Evolutionary conservation across 2,888 invertebrate species (phyloP), one percentile per base, ranked within the genome.

Genomic region (Parnassius smintheus): DNA sequence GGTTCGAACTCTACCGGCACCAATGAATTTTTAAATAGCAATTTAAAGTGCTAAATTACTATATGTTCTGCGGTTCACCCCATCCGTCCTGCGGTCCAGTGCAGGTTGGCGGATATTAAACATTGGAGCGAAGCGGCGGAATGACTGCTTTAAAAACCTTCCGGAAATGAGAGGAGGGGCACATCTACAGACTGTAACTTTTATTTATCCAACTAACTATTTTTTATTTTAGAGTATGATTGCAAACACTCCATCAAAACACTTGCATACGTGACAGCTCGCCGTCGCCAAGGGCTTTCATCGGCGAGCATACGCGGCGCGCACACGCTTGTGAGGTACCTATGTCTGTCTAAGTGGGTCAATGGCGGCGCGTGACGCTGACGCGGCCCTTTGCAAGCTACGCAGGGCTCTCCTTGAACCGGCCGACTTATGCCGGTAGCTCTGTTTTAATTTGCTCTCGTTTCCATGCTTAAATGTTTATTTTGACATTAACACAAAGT

Each of bases 331-430:
- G 75, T 77, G 80, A 78, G 81, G 79, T 82, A 79, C 18, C 18
- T 18, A 18, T 18, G 18, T 18, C 18, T 74, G 72, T 76, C 76
- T 80, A 91, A 85, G 85, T 91, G 73, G 90, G 91, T 91, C 91
- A 91, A 91, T 91, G 91, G 85, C 86, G 84, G 78, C 82, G 86
- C 88, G 90, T 91, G 91, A 91, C 90, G 89, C 82, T 79, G 75
- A 75, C 80, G 83, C 83, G 89, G 89, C 91, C 91, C 91, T 90
- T 88, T 83, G 85, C 83, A 78, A 78, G 77, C 75, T 70, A 68
- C 72, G 79, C 80, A 87, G 87, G 87, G 88, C 85, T 86, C 77
- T 88, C 90, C 91, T 91, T 91, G 91, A 91, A 91, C 91, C 84
- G 82, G 73, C 83, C 76, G 70, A 75, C 75, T 77, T 46, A 76